Percentiles rank a stretch among this genome's conserved stretches.
Conservation (phyloP, 2,888 invertebrate genomes). For the Hipparchia sbordonii region DNA sequence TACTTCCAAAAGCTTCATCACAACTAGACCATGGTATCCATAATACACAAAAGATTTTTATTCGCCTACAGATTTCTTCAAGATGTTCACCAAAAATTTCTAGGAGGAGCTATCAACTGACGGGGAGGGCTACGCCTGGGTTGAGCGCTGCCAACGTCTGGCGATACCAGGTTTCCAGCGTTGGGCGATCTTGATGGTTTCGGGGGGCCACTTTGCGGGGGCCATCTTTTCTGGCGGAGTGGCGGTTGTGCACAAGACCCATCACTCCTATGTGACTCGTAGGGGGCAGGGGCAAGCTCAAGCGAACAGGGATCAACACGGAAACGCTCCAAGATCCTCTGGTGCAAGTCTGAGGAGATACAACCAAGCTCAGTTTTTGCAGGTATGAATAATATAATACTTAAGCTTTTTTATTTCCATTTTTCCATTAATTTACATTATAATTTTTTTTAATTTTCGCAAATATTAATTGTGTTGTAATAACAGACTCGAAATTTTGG, state of each 20-base stretch:
- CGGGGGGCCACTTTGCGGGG: constrained; percentile 86
- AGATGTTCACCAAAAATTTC: constrained; percentile 3
- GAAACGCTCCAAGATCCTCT: constrained; percentile 88
- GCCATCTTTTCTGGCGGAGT: constrained; percentile 70
- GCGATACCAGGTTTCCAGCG: constrained; percentile 69
- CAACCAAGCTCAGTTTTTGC: constrained; percentile 88
- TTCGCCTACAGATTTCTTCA: not conserved
- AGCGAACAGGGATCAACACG: constrained; percentile 83
- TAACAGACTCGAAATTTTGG: no score
- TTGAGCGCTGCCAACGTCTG: constrained; percentile 62
- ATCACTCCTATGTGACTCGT: constrained; percentile 92
- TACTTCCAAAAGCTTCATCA: not conserved
- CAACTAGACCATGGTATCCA: not conserved
- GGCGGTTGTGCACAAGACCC: constrained; percentile 88
- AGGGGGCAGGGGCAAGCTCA: constrained; percentile 93
- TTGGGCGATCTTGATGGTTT: constrained; percentile 92
- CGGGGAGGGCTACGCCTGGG: constrained; percentile 71
- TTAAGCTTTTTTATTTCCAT: no score
- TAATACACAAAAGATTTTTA: not conserved
- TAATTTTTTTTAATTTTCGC: no score
- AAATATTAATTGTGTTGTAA: no score
- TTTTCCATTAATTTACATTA: no score
- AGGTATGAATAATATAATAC: constrained; percentile 74
- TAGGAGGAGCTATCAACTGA: constrained; percentile 79
- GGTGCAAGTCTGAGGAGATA: constrained; percentile 91